phyloP scores from a whole-genome alignment of 2,888 invertebrate species.

The Amphipyra tragopoginis region DNA sequence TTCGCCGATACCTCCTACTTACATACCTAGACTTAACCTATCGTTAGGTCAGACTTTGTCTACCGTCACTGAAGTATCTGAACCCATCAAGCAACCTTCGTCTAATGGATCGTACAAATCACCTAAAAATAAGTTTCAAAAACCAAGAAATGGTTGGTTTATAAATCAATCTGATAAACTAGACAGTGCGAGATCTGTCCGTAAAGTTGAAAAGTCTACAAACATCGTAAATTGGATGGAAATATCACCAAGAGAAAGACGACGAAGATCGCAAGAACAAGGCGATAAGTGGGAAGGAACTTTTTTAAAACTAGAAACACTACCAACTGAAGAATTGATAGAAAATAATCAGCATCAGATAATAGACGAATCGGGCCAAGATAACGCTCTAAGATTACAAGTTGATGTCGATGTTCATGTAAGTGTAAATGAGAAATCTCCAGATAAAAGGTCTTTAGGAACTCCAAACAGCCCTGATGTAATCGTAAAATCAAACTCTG shows the following conservation, averaged over 20 bases:
- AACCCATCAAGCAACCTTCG: slow-evolving; percentile 63
- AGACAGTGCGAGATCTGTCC: slow-evolving; percentile 13
- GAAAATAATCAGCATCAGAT: slow-evolving; percentile 10
- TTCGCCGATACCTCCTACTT: slow-evolving; percentile 72
- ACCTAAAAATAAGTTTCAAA: slow-evolving; percentile 49
- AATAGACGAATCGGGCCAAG: slow-evolving; percentile 9
- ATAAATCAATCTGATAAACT: slow-evolving; percentile 48
- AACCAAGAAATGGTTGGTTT: slow-evolving; percentile 71
- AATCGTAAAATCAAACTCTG: slow-evolving; percentile 9
- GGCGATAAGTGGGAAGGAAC: slow-evolving; percentile 46
- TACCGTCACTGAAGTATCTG: slow-evolving; percentile 80
- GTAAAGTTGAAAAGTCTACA: slow-evolving; percentile 55
- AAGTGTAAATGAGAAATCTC: slow-evolving; percentile 38
- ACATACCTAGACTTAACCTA: slow-evolving; percentile 75
- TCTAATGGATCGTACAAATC: slow-evolving; percentile 53
- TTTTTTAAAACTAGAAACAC: slow-evolving; percentile 32
- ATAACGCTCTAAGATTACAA: slow-evolving; percentile 42
- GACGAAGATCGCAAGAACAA: slow-evolving; percentile 58
- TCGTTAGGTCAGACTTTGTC: slow-evolving; percentile 74
- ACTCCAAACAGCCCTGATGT: slow-evolving; percentile 24
- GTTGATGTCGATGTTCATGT: slow-evolving; percentile 64
- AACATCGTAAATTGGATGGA: slow-evolving; percentile 73
- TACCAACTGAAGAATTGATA: slow-evolving; percentile 8
- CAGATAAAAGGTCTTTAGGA: slow-evolving; percentile 47
- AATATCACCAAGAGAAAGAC: slow-evolving; percentile 75